Base-by-base conservation (phyloP, 2,888 invertebrate genomes). In the Arrhopalites spinosus region DNA sequence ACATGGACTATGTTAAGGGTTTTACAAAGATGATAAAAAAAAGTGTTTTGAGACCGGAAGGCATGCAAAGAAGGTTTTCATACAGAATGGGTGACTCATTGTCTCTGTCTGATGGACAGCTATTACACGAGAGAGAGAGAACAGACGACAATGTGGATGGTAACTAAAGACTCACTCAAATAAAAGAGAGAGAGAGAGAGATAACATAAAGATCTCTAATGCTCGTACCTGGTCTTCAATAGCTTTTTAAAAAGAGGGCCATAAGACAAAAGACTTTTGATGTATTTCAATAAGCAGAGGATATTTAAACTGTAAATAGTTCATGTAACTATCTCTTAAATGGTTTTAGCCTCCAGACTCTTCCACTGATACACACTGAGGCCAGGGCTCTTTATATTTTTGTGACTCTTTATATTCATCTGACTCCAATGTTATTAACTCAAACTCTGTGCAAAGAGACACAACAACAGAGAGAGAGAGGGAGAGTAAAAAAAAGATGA, bases 291-390 rank as follows among this genome's bases (percentile, higher is more conserved):
- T 66, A 66, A 66, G 20, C n/a, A 25, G 17, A 45, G 45, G 20
- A 20, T 23, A 45, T 63, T 17, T 63, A 64, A 71, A 63, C 47
- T 47, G 63, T 64, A 72, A 72, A 72, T 63, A 50, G 72, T 64
- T 72, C 72, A 63, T 72, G 72, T 72, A 72, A 72, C 45, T 59
- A 13, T 47, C 72, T 63, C 25, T 27, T 47, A 64, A 72, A 72
- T 72, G 72, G 72, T 72, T 72, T 72, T 56, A 23, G 45, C 36
- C 63, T 45, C 59, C 53, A 59, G 59, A 20, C 11, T 36, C 61
- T 20, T 23, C 8, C 50, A 50, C 50, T 3, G n/a, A 15, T 50
- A 50, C 50, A n/a, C 50, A 50, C 15, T n/a, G n/a, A 15, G n/a
- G 50, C 50, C n/a, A n/a, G 2, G n/a, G 15, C 50, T n/a, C n/a